These are phyloP conservation scores for Mormoops blainvillei DNA, from an alignment of 2,113 vertebrate species.

Conservation along the genomic window DNA sequence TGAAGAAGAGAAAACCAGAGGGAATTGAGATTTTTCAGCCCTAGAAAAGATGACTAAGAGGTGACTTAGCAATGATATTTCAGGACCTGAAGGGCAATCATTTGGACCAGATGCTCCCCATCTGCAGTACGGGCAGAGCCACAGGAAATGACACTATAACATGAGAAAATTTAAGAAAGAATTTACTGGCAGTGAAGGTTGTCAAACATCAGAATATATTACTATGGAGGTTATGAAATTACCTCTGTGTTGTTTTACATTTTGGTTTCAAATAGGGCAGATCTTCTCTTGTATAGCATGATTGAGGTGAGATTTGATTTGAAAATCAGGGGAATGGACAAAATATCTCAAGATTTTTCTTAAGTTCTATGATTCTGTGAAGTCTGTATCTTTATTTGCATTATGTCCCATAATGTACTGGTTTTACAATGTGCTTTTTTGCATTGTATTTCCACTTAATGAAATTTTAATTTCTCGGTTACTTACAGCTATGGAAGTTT, in stretches of 20 bases:
- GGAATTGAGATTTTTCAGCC: constrained; percentile 43
- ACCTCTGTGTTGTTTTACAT: constrained; percentile 22
- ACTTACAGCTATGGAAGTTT: constrained; percentile 11
- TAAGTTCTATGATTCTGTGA: neutral
- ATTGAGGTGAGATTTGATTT: constrained; percentile 14
- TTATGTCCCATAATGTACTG: neutral
- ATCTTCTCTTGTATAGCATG: neutral
- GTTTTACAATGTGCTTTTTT: constrained; percentile 27
- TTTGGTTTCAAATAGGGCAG: constrained; percentile 35
- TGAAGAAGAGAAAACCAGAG: constrained; percentile 49
- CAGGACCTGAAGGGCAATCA: constrained; percentile 53
- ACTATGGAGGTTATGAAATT: constrained; percentile 8
- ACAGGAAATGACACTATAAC: constrained; percentile 44
- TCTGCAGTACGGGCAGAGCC: constrained; percentile 45
- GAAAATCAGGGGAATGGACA: neutral
- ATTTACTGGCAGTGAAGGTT: constrained; percentile 36
- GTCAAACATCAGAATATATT: constrained; percentile 42
- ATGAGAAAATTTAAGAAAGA: constrained; percentile 39
- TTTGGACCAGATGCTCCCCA: constrained; percentile 59
- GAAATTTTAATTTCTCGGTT: constrained; percentile 36
- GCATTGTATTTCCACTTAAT: neutral
- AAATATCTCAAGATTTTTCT: constrained; percentile 20
- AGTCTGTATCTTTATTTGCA: constrained; percentile 5
- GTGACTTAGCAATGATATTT: constrained; percentile 59
- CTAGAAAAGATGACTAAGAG: constrained; percentile 45